Conservation (phyloP, 2,797 vertebrate species). For the Aphelocoma californica region DNA sequence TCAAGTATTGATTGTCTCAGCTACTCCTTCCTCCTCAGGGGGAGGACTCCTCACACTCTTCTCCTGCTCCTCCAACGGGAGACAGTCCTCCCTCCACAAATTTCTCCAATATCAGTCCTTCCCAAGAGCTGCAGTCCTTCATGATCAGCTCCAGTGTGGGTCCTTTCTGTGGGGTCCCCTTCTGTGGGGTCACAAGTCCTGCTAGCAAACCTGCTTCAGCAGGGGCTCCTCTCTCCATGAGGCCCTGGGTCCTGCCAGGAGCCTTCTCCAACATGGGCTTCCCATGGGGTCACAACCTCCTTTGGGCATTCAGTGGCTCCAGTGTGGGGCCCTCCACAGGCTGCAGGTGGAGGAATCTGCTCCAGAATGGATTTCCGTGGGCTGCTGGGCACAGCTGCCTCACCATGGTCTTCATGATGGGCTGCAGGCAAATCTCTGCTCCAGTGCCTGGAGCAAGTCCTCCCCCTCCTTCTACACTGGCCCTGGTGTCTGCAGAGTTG, state of each 20-base stretch:
- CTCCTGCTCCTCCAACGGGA: background rate
- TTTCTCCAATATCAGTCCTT: background rate
- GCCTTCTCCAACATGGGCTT: background rate
- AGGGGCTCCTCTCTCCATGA: background rate
- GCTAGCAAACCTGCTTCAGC: background rate
- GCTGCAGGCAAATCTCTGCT: background rate
- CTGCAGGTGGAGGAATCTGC: background rate
- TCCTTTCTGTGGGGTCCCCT: background rate
- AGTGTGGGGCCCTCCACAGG: background rate
- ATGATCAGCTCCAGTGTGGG: background rate
- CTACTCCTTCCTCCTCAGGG: background rate
- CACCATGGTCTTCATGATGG: background rate
- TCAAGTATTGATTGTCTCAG: background rate
- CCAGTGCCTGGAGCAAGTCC: background rate
- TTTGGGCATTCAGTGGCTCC: background rate
- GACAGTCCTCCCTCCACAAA: background rate
- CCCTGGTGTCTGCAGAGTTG: background rate
- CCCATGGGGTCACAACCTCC: background rate
- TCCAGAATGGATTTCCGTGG: background rate
- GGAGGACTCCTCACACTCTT: background rate
- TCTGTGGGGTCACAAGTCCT: background rate
- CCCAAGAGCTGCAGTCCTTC: background rate
- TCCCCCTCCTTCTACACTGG: background rate
- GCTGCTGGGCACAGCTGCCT: background rate
- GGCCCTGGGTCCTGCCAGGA: background rate